Conservation (phyloP, 2,888 invertebrate genomes). For the Pheosia gnoma region DNA sequence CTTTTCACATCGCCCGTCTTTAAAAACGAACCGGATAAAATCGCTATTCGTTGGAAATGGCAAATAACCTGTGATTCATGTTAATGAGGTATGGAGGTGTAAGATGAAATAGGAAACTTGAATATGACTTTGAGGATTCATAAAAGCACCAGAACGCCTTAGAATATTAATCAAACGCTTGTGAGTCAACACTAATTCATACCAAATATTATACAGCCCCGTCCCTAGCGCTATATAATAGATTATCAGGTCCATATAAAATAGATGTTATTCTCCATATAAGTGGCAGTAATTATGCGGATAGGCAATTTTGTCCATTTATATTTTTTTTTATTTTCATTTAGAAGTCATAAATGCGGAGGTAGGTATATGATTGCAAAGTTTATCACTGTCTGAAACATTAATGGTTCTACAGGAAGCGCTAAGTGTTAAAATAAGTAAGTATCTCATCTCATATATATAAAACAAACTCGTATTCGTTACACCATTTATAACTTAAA, state of each 20-base stretch:
- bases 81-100: conserved; percentile 57
- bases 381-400: not conserved
- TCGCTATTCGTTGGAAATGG: conserved; percentile 52
- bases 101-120: conserved; percentile 73
- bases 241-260: conserved; percentile 27
- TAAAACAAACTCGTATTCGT: too few species aligned
- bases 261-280: conserved; percentile 25
- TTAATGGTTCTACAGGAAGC: too few species aligned
- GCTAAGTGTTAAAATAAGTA: too few species aligned
- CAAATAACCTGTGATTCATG: conserved; percentile 67
- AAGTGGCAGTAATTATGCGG: conserved; percentile 24
- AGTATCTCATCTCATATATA: too few species aligned
- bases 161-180: conserved; percentile 31
- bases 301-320: conserved; percentile 20
- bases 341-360: conserved; percentile 9
- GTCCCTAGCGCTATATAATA: conserved; percentile 20
- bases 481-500: too few species aligned
- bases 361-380: conserved; percentile 7
- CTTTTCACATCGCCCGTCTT: conserved; percentile 52
- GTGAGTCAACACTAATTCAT: conserved; percentile 44
- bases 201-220: conserved; percentile 17
- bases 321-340: conserved; percentile 11
- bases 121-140: conserved; percentile 48
- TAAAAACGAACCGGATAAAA: conserved; percentile 50
- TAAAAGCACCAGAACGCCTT: conserved; percentile 27